These are phyloP conservation scores for Micromys minutus DNA, from an alignment of 2,113 vertebrate species.

Conservation along the genomic window DNA sequence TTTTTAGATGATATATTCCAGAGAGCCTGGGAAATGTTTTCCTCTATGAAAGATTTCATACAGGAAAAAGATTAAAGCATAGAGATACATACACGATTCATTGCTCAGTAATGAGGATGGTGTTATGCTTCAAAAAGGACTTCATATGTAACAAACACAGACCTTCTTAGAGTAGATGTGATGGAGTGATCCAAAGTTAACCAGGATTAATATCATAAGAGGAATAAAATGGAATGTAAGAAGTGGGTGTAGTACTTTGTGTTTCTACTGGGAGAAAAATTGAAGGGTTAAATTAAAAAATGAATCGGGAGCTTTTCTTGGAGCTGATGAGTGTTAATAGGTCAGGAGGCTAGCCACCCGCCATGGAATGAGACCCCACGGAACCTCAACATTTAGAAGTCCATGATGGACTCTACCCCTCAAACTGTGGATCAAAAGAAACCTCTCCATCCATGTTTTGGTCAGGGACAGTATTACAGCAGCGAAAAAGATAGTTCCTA, in stretches of 20 bases:
- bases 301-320: neutral
- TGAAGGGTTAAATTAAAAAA: neutral
- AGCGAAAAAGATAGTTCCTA: neutral
- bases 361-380: neutral
- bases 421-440: neutral
- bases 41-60: neutral
- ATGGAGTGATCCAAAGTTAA: neutral
- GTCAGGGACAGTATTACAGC: neutral
- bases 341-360: neutral
- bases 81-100: neutral
- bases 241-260: neutral
- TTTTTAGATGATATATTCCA: constrained; percentile 13
- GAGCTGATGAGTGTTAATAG: neutral
- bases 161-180: neutral
- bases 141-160: constrained; percentile 19
- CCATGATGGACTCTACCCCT: too few species aligned
- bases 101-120: neutral
- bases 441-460: neutral
- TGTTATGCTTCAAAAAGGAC: neutral
- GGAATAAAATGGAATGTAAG: neutral
- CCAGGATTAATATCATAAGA: neutral
- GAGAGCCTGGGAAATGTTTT: constrained; percentile 23
- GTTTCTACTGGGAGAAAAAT: neutral
- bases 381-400: neutral
- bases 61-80: neutral